Percentiles rank a stretch among this genome's conserved stretches.
phyloP scores from a whole-genome alignment of 2,113 vertebrate species.

The Hystrix cristata region DNA sequence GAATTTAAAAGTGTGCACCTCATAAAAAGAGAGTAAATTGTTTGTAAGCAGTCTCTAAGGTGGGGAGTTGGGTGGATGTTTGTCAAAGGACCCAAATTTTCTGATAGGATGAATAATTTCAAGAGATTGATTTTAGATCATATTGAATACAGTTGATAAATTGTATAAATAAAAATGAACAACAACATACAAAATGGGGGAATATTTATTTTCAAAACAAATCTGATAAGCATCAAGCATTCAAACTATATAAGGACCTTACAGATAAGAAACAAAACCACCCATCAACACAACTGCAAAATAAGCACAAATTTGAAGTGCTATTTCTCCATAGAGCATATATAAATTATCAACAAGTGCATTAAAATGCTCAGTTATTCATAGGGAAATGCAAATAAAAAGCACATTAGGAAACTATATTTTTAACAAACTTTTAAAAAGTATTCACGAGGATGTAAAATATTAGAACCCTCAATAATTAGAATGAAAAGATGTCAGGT shows the following conservation, averaged over 20 bases:
- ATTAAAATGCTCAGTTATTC: not conserved
- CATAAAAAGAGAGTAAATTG: not conserved
- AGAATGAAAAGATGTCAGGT: not conserved
- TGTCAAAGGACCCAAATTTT: not conserved
- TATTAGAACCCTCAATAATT: not conserved
- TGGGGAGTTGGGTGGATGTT: not conserved
- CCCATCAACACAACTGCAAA: not conserved
- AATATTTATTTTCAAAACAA: no score
- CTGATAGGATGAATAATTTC: not conserved
- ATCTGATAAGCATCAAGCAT: no score
- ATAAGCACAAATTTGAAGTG: not conserved
- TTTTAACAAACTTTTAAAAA: not conserved
- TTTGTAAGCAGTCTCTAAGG: no score
- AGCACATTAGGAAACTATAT: not conserved
- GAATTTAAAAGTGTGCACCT: not conserved
- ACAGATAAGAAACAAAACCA: not conserved
- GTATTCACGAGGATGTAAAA: not conserved
- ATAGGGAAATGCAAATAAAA: not conserved
- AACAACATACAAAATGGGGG: no score
- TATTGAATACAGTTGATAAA: not conserved
- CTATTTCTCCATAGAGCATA: not conserved
- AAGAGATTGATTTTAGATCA: not conserved
- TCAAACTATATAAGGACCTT: not conserved
- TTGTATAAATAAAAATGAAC: no score
- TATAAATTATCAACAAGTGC: not conserved